phyloP scores from a whole-genome alignment of 1,140 invertebrate species.

The Scaptomyza montana region DNA sequence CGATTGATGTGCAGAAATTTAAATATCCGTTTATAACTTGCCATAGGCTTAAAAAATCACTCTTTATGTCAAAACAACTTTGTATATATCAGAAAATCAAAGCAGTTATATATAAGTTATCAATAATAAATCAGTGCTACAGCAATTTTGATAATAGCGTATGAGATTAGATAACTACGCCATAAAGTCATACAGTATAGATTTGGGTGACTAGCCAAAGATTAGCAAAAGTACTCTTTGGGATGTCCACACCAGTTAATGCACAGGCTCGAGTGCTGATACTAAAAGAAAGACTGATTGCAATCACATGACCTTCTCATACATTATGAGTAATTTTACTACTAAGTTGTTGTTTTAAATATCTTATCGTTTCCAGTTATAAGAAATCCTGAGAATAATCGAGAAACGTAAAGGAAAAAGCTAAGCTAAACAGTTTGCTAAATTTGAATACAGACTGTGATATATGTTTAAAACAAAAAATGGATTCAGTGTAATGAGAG shows the following conservation, averaged over 20 bases:
- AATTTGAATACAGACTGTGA: neutral
- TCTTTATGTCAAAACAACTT: no score
- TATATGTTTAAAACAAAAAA: no score
- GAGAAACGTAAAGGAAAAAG: slow-evolving; percentile 4
- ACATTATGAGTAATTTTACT: slow-evolving; percentile 1
- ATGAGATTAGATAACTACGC: slow-evolving; percentile 35
- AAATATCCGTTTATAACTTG: neutral
- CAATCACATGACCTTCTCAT: slow-evolving; percentile 39
- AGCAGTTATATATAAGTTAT: neutral
- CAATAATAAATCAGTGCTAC: slow-evolving; percentile 31
- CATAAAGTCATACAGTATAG: neutral
- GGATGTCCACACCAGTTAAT: slow-evolving; percentile 10
- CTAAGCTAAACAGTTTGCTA: neutral
- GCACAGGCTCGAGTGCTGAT: slow-evolving; percentile 12
- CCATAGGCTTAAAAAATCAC: no score
- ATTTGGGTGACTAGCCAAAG: slow-evolving; percentile 8
- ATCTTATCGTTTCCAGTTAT: neutral
- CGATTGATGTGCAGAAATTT: neutral
- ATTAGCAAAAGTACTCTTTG: slow-evolving; percentile 6
- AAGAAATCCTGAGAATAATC: slow-evolving; percentile 2
- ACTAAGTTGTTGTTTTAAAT: neutral
- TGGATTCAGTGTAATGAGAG: no score
- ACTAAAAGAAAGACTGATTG: slow-evolving; percentile 15
- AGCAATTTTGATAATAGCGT: slow-evolving; percentile 12
- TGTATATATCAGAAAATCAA: neutral